Evolutionary conservation across 1,140 invertebrate species (phyloP), one percentile per base, ranked within the genome.

Genomic region (Popillia japonica): DNA sequence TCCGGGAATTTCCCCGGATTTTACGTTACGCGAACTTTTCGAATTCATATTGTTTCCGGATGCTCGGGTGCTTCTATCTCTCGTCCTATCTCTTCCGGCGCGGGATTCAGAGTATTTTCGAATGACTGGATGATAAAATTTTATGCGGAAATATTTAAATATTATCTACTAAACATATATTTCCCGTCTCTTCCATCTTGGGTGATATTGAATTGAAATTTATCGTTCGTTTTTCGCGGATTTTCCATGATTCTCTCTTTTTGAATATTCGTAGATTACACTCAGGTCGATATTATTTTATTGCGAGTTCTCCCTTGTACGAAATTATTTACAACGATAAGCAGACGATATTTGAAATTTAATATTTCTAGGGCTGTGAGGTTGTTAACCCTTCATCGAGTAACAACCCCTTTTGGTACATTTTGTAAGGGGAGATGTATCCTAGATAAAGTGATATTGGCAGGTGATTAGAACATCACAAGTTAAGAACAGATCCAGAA

Each of bases 91-190:
- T 17, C 17, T 55, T 55, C 48, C 48, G 14, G 48, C 27, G 17
- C 48, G 48, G 17, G 17, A 14, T 34, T 55, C 11, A 1, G 11
- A 55, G 4, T n/a, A 55, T 55, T 17, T 17, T 6, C 48, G 48
- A 55, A 55, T 17, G 48, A 17, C 48, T 17, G 48, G n/a, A 17
- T 17, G 48, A 55, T 55, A 55, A 55, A 55, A 55, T 55, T 55
- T 55, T 55, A 55, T n/a, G 48, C 14, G 14, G 48, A 55, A 17
- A 55, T 55, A 55, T 55, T 55, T 55, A 55, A 55, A 55, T 55
- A 34, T 34, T 34, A 55, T 55, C 48, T 55, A 17, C 48, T 55
- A 55, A 55, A 55, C 48, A 55, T 55, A 55, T 55, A 55, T 55
- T 55, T 17, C 6, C 11, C 48, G 48, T 55, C 48, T 55, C 17